Evolutionary conservation across 2,888 invertebrate genomes (phyloP).

Genomic region (Tortricodes alternella): DNA sequence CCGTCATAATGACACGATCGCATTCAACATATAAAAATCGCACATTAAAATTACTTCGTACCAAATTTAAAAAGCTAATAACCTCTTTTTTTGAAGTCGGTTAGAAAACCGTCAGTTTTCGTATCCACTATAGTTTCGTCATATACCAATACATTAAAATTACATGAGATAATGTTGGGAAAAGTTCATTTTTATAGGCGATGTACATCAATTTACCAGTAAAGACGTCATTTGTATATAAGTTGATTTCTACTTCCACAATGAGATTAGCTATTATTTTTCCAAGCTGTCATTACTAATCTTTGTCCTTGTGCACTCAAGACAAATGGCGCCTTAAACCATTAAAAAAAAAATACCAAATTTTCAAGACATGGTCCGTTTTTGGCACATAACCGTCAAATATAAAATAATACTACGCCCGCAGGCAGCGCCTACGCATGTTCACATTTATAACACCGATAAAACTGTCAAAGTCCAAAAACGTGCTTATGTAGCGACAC

Average conservation of each 20-base stretch:
- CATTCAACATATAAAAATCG: constrained; percentile 30
- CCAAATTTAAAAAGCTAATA: constrained; percentile 12
- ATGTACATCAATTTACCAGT: constrained; percentile 4
- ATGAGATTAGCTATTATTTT: not conserved
- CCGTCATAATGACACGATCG: constrained; percentile 31
- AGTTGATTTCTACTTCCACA: not conserved
- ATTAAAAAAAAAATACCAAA: constrained; percentile 7
- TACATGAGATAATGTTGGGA: constrained; percentile 10
- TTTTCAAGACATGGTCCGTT: constrained; percentile 58
- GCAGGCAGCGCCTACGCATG: constrained; percentile 25
- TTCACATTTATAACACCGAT: constrained; percentile 21
- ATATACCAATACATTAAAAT: constrained; percentile 20
- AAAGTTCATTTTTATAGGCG: constrained; percentile 13
- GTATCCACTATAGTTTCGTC: constrained; percentile 28
- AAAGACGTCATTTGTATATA: constrained; percentile 13
- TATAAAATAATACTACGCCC: constrained; percentile 65
- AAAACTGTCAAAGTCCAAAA: constrained; percentile 28
- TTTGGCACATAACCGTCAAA: constrained; percentile 73
- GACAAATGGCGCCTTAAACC: constrained; percentile 17
- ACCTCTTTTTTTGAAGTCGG: no score
- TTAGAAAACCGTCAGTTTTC: constrained; percentile 20
- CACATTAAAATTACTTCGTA: constrained; percentile 30
- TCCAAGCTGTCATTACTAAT: no score
- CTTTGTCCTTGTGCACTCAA: no score
- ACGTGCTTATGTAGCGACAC: constrained; percentile 49